Evolutionary conservation across 2,113 vertebrate genomes (phyloP).

Genomic region (Cranoglanis bouderius): DNA sequence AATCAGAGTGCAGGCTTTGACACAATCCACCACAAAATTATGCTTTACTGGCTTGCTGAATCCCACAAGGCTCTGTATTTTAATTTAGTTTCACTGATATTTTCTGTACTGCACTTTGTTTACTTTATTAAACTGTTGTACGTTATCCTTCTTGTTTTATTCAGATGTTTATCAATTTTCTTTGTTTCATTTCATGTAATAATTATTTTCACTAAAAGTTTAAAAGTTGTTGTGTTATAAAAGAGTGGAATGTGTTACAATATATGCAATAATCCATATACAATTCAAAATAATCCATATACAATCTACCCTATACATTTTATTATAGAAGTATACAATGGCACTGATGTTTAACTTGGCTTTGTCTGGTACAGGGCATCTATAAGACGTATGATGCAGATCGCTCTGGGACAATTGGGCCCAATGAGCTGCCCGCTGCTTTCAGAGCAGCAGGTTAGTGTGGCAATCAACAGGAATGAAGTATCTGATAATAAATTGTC

Average conservation of each 20-base stretch:
- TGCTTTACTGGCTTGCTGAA: background rate
- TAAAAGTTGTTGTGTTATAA: background rate
- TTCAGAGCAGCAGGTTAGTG: slow-evolving; percentile 83
- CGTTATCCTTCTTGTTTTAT: background rate
- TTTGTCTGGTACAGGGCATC: slow-evolving; percentile 65
- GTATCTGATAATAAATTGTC: background rate
- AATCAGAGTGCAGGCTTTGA: background rate
- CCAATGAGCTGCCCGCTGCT: slow-evolving; percentile 73
- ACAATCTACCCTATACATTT: background rate
- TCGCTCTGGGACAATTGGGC: slow-evolving; percentile 69
- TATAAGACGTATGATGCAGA: slow-evolving; percentile 73
- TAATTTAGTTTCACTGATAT: background rate
- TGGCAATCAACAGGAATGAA: background rate
- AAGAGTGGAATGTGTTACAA: background rate
- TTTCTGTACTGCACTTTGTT: background rate
- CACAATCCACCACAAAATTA: background rate
- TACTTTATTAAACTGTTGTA: background rate
- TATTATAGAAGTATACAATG: background rate
- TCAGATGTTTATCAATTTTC: background rate
- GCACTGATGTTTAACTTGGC: background rate
- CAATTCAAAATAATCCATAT: background rate
- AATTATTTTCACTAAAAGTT: background rate
- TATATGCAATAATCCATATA: background rate
- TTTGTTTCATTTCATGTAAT: background rate
- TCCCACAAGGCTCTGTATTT: background rate